Conservation (phyloP, 37 sponge, comb jelly and placozoan species). For the Axinella damicornis region DNA sequence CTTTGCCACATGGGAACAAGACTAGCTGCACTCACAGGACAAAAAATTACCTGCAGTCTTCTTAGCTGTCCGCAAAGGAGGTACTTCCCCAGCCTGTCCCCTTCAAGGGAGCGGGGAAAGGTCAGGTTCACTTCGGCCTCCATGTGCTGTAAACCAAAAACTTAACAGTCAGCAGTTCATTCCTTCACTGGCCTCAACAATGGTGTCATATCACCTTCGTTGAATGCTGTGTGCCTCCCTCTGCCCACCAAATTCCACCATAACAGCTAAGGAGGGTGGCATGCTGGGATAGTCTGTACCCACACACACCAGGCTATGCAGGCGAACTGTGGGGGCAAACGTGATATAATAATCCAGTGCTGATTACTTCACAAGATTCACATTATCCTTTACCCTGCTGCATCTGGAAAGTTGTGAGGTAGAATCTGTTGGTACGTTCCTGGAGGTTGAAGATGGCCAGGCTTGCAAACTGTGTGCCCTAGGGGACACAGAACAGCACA, state of each 20-base stretch:
- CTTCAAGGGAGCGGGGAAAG: constrained; percentile 33
- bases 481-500: neutral
- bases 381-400: constrained; percentile 37
- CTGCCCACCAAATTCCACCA: constrained; percentile 24
- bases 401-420: constrained; percentile 58
- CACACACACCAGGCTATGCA: constrained; percentile 57
- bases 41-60: constrained; percentile 54
- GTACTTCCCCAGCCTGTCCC: constrained; percentile 30
- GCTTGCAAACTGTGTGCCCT: constrained; percentile 43
- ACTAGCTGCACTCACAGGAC: no score
- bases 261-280: constrained; percentile 61
- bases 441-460: constrained; percentile 59
- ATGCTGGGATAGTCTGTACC: constrained; percentile 45
- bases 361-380: neutral
- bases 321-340: constrained; percentile 8
- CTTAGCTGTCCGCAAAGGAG: constrained; percentile 53
- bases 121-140: constrained; percentile 81
- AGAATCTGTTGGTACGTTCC: constrained; percentile 69
- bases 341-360: neutral
- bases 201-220: no score
- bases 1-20: no score
- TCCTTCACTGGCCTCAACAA: neutral
- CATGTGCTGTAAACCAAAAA: constrained; percentile 33
- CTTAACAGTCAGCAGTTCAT: neutral
- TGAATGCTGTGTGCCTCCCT: constrained; percentile 51